Percentiles rank a stretch among this genome's conserved stretches.
Evolutionary conservation across 2,113 vertebrate genomes (phyloP).

Genomic region (Zootoca vivipara): DNA sequence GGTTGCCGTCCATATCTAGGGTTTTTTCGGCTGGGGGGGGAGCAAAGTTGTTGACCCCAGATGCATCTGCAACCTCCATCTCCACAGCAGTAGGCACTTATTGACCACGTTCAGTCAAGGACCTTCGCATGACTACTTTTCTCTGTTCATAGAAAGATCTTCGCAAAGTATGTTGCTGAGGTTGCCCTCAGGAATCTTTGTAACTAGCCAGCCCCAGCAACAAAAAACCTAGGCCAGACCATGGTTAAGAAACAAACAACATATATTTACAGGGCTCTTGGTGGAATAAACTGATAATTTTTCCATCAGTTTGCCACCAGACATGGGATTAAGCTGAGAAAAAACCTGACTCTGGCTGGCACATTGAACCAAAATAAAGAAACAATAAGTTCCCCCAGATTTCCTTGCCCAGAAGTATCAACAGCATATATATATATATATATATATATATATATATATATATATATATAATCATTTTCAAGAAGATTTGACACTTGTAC

Average conservation of each 20-base stretch:
- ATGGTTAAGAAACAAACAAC: background rate
- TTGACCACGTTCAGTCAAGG: background rate
- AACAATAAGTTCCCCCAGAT: background rate
- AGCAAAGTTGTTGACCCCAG: background rate
- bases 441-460: no score
- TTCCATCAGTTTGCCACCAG: background rate
- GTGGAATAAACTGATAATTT: background rate
- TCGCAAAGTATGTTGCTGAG: background rate
- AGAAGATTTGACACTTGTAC: background rate
- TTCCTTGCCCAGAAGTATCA: background rate
- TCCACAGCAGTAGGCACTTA: background rate
- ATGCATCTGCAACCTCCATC: background rate
- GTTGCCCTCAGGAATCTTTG: background rate
- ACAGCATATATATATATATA: no score
- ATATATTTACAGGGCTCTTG: background rate
- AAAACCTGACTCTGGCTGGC: background rate
- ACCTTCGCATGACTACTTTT: background rate
- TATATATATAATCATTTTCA: no score
- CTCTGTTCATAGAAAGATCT: background rate
- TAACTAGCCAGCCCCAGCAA: background rate
- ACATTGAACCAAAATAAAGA: background rate
- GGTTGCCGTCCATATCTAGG: no score
- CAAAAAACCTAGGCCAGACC: background rate
- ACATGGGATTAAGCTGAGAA: background rate
- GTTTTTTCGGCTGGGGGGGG: no score